Evolutionary conservation across 2,888 invertebrate genomes (phyloP).

Genomic region (Scaptomyza tumidula): DNA sequence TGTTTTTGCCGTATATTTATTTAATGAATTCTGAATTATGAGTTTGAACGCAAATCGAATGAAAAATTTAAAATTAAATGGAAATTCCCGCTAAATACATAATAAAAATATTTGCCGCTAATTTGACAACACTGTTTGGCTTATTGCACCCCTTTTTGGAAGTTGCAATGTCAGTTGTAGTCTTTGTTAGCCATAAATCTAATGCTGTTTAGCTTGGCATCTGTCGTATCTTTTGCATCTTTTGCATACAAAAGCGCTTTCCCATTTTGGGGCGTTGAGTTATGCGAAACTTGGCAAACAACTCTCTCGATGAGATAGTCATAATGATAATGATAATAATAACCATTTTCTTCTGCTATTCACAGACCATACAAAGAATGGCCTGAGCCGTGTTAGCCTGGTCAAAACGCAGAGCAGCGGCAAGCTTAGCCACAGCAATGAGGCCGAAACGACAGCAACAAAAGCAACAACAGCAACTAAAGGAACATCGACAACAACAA

Average conservation of each 20-base stretch:
- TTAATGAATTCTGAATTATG: too few species aligned
- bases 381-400: slow-evolving; percentile 55
- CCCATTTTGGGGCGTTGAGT: slow-evolving; percentile 47
- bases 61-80: too few species aligned
- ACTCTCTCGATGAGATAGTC: slow-evolving; percentile 2
- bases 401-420: slow-evolving; percentile 69
- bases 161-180: slow-evolving; percentile 3
- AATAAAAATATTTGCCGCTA: neutral
- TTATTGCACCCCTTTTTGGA: slow-evolving; percentile 10
- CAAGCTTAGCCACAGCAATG: slow-evolving; percentile 61
- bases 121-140: slow-evolving; percentile 1
- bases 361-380: slow-evolving; percentile 59
- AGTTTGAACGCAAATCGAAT: too few species aligned
- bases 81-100: too few species aligned
- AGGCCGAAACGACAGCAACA: slow-evolving; percentile 41
- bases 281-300: slow-evolving; percentile 33
- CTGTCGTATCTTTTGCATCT: slow-evolving; percentile 27
- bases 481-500: slow-evolving; percentile 47
- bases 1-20: too few species aligned
- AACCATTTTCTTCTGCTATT: slow-evolving; percentile 1
- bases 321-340: slow-evolving; percentile 18
- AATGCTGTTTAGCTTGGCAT: slow-evolving; percentile 54
- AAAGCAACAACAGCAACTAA: slow-evolving; percentile 37
- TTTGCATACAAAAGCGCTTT: slow-evolving; percentile 33
- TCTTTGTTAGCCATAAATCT: slow-evolving; percentile 75